Evolutionary conservation across 2,888 invertebrate genomes (phyloP).

Genomic region (Flabesymbios commensalis): DNA sequence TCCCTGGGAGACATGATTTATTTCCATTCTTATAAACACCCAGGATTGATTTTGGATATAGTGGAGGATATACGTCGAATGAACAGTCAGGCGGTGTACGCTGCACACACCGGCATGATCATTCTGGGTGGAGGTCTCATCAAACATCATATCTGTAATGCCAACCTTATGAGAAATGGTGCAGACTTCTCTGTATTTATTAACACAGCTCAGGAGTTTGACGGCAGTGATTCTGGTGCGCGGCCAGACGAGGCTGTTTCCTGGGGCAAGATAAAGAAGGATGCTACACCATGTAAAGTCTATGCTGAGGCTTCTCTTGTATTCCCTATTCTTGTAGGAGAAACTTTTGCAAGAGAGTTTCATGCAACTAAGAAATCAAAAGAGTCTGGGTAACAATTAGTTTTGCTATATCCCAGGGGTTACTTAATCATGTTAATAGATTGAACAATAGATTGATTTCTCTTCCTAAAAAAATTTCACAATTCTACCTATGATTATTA

Average conservation of each 20-base stretch:
- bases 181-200: slow-evolving; percentile 94
- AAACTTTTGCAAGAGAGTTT: slow-evolving; percentile 79
- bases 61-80: slow-evolving; percentile 84
- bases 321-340: slow-evolving; percentile 91
- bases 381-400: too few species aligned
- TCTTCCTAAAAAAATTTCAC: too few species aligned
- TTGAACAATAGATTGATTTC: too few species aligned
- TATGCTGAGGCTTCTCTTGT: slow-evolving; percentile 93
- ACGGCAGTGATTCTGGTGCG: slow-evolving; percentile 96
- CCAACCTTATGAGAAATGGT: slow-evolving; percentile 98
- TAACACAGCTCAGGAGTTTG: slow-evolving; percentile 94
- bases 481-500: too few species aligned
- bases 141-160: slow-evolving; percentile 99
- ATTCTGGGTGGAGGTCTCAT: slow-evolving; percentile 94
- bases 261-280: slow-evolving; percentile 95
- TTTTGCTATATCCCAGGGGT: too few species aligned
- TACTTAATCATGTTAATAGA: too few species aligned
- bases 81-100: slow-evolving; percentile 92
- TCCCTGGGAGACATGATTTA: slow-evolving; percentile 98
- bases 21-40: slow-evolving; percentile 91
- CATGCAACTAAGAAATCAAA: not conserved
- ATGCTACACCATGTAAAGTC: slow-evolving; percentile 87
- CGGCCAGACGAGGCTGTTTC: slow-evolving; percentile 97
- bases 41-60: slow-evolving; percentile 91
- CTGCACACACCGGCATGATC: slow-evolving; percentile 91